Evolutionary conservation across 1,140 invertebrate species (phyloP).

Genomic region (Nomia melanderi): DNA sequence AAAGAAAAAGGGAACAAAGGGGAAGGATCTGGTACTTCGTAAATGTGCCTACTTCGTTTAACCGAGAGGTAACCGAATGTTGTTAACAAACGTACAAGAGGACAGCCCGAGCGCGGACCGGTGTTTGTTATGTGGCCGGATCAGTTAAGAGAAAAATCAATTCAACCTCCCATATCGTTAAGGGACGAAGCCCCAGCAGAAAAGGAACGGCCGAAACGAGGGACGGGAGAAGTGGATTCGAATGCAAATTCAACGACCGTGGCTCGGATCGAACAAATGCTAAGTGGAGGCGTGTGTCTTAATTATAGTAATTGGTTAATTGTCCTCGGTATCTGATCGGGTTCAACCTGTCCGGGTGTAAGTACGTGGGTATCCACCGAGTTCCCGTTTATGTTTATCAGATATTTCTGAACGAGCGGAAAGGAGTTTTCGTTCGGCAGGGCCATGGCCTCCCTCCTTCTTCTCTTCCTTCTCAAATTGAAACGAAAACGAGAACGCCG

Average conservation of each 20-base stretch:
- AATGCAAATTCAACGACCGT: conserved; percentile 69
- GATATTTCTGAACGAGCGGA: conserved; percentile 4
- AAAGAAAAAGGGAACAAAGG: too few relatives aligned
- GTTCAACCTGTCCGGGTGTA: conserved; percentile 37
- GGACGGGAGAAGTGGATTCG: conserved; percentile 53
- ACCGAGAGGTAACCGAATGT: too few relatives aligned
- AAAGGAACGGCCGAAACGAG: conserved; percentile 45
- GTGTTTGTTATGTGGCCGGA: conserved; percentile 37
- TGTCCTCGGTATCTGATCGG: conserved; percentile 66
- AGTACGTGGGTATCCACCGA: not conserved
- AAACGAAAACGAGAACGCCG: not conserved
- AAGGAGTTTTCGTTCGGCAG: not conserved
- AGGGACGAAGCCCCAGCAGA: conserved; percentile 40
- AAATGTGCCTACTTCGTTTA: too few relatives aligned
- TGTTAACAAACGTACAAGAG: conserved; percentile 31
- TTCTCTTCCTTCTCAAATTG: not conserved
- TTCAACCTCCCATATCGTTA: conserved; percentile 63
- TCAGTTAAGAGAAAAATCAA: conserved; percentile 67
- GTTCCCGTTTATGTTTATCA: conserved; percentile 7
- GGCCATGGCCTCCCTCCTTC: too few relatives aligned
- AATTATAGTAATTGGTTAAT: conserved; percentile 76
- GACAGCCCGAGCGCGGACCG: conserved; percentile 11
- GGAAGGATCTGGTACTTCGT: too few relatives aligned
- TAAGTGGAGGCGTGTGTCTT: conserved; percentile 71
- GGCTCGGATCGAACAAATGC: conserved; percentile 64